phyloP scores from a whole-genome alignment of 2,888 invertebrate species.

The Cabera pusaria region DNA sequence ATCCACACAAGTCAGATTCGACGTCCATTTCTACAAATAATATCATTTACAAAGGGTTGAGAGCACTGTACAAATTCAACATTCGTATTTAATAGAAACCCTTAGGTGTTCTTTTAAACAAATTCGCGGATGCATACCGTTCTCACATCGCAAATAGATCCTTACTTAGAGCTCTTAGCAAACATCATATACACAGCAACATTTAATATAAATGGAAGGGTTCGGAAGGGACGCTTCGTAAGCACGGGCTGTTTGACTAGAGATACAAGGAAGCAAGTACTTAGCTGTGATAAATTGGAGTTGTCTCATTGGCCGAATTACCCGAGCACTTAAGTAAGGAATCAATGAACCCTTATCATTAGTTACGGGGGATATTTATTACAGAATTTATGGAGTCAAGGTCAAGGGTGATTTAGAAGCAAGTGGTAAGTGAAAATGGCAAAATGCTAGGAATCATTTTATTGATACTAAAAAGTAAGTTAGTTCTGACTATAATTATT shows the following conservation, averaged over 20 bases:
- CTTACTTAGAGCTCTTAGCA: slow-evolving; percentile 13
- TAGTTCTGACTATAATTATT: too few relatives aligned
- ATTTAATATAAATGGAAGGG: slow-evolving; percentile 22
- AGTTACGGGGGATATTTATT: neutral
- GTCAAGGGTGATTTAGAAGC: too few relatives aligned
- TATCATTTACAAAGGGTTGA: too few relatives aligned
- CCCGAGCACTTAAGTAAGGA: slow-evolving; percentile 12
- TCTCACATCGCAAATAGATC: slow-evolving; percentile 7
- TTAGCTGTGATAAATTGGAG: slow-evolving; percentile 30
- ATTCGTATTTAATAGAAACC: too few relatives aligned
- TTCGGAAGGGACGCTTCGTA: slow-evolving; percentile 25
- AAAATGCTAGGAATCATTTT: too few relatives aligned
- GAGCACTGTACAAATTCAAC: too few relatives aligned
- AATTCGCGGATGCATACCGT: neutral
- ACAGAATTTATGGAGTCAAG: too few relatives aligned
- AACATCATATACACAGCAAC: slow-evolving; percentile 7
- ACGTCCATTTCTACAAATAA: too few relatives aligned
- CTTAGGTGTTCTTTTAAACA: too few relatives aligned
- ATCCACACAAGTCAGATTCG: too few relatives aligned
- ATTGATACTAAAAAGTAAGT: too few relatives aligned
- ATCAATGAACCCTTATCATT: slow-evolving; percentile 6
- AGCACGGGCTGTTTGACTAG: slow-evolving; percentile 29
- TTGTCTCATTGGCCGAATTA: slow-evolving; percentile 20
- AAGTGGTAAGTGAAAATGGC: too few relatives aligned
- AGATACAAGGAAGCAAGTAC: slow-evolving; percentile 32